Evolutionary conservation across 2,113 vertebrate genomes (phyloP).

Genomic region (Microtus oregoni): DNA sequence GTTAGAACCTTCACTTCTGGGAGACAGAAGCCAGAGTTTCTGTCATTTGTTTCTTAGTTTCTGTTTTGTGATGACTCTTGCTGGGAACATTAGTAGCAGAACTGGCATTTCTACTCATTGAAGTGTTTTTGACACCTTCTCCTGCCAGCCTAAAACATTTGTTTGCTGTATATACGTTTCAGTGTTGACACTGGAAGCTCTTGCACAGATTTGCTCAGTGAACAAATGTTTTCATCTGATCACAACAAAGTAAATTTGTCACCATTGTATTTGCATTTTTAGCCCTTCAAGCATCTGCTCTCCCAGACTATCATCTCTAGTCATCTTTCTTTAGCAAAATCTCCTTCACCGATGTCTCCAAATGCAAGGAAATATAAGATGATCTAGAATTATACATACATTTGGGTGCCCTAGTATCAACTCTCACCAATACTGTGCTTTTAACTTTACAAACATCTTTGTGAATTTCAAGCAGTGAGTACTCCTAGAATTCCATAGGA

Average conservation of each 20-base stretch:
- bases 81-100: not conserved
- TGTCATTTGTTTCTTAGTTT: slow-evolving; percentile 5
- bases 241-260: slow-evolving; percentile 44
- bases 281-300: slow-evolving; percentile 66
- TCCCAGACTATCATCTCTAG: not conserved
- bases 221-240: slow-evolving; percentile 39
- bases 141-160: not conserved
- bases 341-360: not conserved
- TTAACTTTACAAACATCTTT: not conserved
- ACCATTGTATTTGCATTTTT: slow-evolving; percentile 67
- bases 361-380: not conserved
- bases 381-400: not conserved
- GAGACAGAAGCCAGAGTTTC: not conserved
- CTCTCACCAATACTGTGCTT: not conserved
- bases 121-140: slow-evolving; percentile 5
- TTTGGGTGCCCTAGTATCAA: not conserved
- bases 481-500: not conserved
- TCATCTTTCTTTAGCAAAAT: slow-evolving; percentile 55
- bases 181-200: not conserved
- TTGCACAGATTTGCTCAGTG: slow-evolving; percentile 27
- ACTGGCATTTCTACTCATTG: not conserved
- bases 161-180: not conserved
- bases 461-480: not conserved
- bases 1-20: not conserved
- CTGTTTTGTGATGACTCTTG: not conserved